These are phyloP conservation scores for Dolichotis patagonum DNA, from an alignment of 2,113 vertebrate genomes.

Conservation along the genomic window DNA sequence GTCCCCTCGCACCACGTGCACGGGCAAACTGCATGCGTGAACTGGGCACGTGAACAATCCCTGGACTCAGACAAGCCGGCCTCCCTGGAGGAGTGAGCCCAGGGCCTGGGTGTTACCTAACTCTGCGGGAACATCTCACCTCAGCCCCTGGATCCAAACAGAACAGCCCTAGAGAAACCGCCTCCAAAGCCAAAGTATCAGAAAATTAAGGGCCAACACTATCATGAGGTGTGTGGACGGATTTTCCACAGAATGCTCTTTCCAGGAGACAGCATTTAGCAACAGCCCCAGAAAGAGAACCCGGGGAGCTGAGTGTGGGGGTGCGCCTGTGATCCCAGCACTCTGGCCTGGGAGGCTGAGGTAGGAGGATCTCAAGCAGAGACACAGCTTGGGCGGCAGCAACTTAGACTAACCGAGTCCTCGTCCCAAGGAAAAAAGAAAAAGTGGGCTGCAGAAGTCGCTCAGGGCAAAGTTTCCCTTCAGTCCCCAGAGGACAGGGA, in stretches of 20 bases:
- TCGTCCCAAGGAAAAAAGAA: neutral
- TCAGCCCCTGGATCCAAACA: neutral
- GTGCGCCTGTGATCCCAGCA: neutral
- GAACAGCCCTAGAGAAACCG: neutral
- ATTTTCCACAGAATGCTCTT: neutral
- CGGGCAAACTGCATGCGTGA: neutral
- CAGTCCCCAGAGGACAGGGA: neutral
- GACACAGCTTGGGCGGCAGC: neutral
- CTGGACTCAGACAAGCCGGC: neutral
- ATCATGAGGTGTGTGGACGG: neutral
- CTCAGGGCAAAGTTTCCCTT: neutral
- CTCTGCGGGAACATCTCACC: neutral
- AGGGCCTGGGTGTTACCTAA: neutral
- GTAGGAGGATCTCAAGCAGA: neutral
- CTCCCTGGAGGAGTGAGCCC: neutral
- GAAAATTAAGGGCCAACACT: neutral
- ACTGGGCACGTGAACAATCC: neutral
- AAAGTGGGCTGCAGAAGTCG: neutral
- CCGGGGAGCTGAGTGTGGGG: neutral
- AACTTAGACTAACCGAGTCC: neutral
- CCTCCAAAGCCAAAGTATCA: neutral
- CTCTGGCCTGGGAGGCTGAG: neutral
- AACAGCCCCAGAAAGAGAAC: neutral
- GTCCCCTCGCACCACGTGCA: neutral
- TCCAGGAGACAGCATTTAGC: neutral